phyloP scores from a whole-genome alignment of 2,888 invertebrate genomes.

The Drosophila mimica region DNA sequence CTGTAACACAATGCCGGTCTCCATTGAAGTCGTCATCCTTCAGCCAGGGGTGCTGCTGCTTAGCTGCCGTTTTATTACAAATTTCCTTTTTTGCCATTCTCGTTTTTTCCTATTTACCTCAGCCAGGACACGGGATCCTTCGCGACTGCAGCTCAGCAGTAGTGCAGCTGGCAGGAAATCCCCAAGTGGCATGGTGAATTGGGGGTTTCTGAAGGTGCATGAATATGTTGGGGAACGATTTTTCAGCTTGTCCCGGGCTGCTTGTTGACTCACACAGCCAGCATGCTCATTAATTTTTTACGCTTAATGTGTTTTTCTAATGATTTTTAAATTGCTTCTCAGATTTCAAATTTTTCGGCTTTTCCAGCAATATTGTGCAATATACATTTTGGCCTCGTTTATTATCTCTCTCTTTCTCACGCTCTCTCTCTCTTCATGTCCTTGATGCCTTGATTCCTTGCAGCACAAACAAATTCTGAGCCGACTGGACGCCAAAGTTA shows the following conservation, averaged over 20 bases:
- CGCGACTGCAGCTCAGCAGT: conserved; percentile 26
- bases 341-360: conserved; percentile 60
- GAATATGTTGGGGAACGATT: conserved; percentile 11
- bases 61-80: conserved; percentile 55
- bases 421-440: neutral
- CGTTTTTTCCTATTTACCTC: conserved; percentile 14
- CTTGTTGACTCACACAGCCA: conserved; percentile 66
- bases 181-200: neutral
- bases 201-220: conserved; percentile 23
- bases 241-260: neutral
- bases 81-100: conserved; percentile 37
- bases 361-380: conserved; percentile 13
- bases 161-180: conserved; percentile 33
- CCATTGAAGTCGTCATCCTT: conserved; percentile 68
- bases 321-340: conserved; percentile 80
- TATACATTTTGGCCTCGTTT: conserved; percentile 17
- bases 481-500: conserved; percentile 21
- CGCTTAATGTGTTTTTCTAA: conserved; percentile 78
- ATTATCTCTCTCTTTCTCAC: conserved; percentile 4
- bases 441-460: conserved; percentile 1
- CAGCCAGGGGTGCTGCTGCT: conserved; percentile 30
- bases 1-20: conserved; percentile 60
- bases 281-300: conserved; percentile 79
- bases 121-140: conserved; percentile 12
- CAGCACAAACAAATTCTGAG: conserved; percentile 15